Evolutionary conservation across 2,113 vertebrate genomes (phyloP).

Genomic region (Podarcis cretensis): DNA sequence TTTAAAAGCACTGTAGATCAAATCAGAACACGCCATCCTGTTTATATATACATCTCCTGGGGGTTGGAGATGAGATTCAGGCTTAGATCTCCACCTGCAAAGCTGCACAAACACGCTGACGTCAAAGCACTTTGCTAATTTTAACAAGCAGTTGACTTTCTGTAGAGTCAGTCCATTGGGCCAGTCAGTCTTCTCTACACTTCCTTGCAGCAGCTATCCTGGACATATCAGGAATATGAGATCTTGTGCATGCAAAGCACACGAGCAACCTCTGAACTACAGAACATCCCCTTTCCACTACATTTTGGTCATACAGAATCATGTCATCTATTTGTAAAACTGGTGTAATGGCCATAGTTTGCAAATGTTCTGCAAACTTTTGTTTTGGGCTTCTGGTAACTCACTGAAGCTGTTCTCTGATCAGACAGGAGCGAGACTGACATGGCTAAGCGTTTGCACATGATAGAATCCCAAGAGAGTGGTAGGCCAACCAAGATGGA

Average conservation of each 20-base stretch:
- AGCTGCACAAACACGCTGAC: background rate
- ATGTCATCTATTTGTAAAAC: background rate
- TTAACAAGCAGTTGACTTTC: background rate
- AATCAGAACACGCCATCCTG: conserved; percentile 41
- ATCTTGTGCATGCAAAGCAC: no score
- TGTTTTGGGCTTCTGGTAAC: no score
- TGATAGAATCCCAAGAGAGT: background rate
- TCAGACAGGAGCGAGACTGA: background rate
- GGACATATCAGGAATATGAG: no score
- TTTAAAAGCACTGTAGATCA: background rate
- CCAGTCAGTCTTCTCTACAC: no score
- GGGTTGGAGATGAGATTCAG: background rate
- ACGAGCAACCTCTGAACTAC: no score
- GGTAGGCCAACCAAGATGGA: background rate
- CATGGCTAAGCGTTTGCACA: background rate
- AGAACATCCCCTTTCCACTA: background rate
- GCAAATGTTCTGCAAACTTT: background rate
- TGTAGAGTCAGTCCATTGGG: background rate
- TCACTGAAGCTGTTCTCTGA: background rate
- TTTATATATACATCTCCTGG: background rate
- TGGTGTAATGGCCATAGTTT: background rate
- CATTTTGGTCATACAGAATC: background rate
- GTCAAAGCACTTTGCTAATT: background rate
- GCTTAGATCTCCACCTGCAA: background rate
- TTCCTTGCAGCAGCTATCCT: no score